phyloP scores from a whole-genome alignment of 2,888 invertebrate genomes.

The Halictus quadricinctus region DNA sequence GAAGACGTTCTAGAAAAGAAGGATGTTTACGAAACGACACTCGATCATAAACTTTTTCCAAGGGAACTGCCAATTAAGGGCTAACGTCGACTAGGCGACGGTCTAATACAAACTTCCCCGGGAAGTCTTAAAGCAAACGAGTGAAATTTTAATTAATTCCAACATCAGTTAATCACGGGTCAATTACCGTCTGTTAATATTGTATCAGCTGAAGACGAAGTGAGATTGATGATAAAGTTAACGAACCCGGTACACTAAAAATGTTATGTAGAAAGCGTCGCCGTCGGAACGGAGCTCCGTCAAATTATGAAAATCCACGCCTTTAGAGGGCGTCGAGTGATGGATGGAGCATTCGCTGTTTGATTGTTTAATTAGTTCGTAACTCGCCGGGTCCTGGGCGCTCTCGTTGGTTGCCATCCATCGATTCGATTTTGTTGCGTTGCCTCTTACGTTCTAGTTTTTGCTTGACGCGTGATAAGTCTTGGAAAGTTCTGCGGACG shows the following conservation, averaged over 20 bases:
- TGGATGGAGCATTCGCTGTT: slow-evolving; percentile 5
- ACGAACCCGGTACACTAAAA: slow-evolving; percentile 14
- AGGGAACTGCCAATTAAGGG: slow-evolving; percentile 24
- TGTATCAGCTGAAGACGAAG: slow-evolving; percentile 31
- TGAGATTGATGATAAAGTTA: slow-evolving; percentile 39
- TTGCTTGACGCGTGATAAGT: slow-evolving; percentile 3
- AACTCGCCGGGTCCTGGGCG: background rate
- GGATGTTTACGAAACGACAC: background rate
- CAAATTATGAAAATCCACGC: background rate
- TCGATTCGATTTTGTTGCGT: slow-evolving; percentile 8
- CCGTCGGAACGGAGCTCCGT: background rate
- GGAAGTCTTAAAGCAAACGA: slow-evolving; percentile 21
- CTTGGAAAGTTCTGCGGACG: slow-evolving; percentile 11
- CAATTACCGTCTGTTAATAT: slow-evolving; percentile 38
- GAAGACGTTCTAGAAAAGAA: background rate
- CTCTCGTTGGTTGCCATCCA: background rate
- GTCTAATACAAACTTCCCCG: slow-evolving; percentile 14
- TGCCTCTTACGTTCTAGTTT: background rate
- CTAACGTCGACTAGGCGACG: background rate
- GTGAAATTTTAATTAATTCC: slow-evolving; percentile 47
- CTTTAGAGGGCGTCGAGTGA: background rate
- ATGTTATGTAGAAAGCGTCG: background rate
- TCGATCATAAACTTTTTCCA: slow-evolving; percentile 7
- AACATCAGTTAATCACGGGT: slow-evolving; percentile 38
- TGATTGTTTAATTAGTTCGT: slow-evolving; percentile 14